phyloP scores from a whole-genome alignment of 2,888 invertebrate genomes.

The Coelopa pilipes region DNA sequence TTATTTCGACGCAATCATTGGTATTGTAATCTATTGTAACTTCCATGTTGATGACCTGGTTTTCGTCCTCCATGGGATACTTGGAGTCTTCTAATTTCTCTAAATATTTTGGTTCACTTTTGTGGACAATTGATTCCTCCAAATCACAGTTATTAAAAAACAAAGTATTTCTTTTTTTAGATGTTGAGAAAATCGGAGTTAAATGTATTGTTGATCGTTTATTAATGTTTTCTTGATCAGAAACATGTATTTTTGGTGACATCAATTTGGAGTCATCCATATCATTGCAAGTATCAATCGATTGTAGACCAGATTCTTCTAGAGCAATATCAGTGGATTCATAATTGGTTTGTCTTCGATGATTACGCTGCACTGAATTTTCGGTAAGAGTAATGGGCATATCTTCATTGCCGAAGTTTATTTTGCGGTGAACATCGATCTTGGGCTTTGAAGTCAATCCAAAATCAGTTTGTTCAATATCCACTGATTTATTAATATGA shows the following conservation, averaged over 20 bases:
- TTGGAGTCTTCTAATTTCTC: too few relatives aligned
- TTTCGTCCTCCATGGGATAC: too few relatives aligned
- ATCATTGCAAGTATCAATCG: background rate
- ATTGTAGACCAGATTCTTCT: constrained; percentile 18
- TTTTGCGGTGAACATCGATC: constrained; percentile 3
- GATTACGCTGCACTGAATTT: background rate
- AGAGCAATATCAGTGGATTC: constrained; percentile 6
- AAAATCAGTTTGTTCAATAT: background rate
- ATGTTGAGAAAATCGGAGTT: constrained; percentile 51
- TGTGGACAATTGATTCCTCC: constrained; percentile 35
- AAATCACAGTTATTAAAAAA: constrained; percentile 39
- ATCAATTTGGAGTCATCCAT: constrained; percentile 16
- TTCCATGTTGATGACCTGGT: background rate
- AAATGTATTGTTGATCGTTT: constrained; percentile 46
- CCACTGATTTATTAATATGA: background rate
- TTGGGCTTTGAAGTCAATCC: background rate
- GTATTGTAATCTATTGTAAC: too few relatives aligned
- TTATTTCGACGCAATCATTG: too few relatives aligned
- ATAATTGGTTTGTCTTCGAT: constrained; percentile 8
- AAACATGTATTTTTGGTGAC: background rate
- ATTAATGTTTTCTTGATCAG: background rate
- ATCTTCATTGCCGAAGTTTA: background rate
- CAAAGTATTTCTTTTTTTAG: constrained; percentile 52
- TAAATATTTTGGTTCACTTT: too few relatives aligned
- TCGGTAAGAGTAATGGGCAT: too few relatives aligned